Base-by-base conservation (phyloP, 1,140 invertebrate genomes). In the Drosophila punjabiensis region DNA sequence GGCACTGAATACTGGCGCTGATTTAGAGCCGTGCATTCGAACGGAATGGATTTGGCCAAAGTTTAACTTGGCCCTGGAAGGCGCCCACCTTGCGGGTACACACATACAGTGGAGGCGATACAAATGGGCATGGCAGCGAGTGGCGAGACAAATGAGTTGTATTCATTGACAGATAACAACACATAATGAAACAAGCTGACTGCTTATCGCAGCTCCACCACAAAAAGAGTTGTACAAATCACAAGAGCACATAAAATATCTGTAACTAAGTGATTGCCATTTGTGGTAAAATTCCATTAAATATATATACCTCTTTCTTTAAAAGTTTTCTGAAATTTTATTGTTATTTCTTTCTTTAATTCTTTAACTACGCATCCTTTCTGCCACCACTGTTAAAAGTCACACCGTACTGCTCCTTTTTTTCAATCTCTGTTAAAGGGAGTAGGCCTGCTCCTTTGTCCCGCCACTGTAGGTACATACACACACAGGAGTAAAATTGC, bases 1-100 rank as follows among this genome's bases (percentile, higher is more conserved):
- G 63, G 64, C n/a, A 55, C 28, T 37, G 30, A 53, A 53, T 24
- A 32, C 18, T 45, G 61, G 69, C 79, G 69, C 79, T 86, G 83
- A 86, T 87, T 86, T 83, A 86, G 67, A 79, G 33, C 53, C 53
- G 20, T 82, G 64, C 32, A 77, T 76, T 75, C 58, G 35, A 56
- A 39, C 55, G 33, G 55, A 74, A 53, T 75, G 63, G 37, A 59
- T 68, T 77, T 61, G 53, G 55, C 63, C 69, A 76, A 73, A 89
- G 85, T 70, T 71, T 41, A 53, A 74, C 37, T 74, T 73, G 55
- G 67, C 70, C 67, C 70, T 71, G 67, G 39, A 74, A 74, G 70
- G 59, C 81, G 82, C 66, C 71, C 69, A 33, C n/a, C 52, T 65
- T 50, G 65, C 53, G 20, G 37, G 35, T 24, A 59, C 24, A 59